Evolutionary conservation across 2,797 vertebrate genomes (phyloP).

Genomic region (Peromyscus aztecus): DNA sequence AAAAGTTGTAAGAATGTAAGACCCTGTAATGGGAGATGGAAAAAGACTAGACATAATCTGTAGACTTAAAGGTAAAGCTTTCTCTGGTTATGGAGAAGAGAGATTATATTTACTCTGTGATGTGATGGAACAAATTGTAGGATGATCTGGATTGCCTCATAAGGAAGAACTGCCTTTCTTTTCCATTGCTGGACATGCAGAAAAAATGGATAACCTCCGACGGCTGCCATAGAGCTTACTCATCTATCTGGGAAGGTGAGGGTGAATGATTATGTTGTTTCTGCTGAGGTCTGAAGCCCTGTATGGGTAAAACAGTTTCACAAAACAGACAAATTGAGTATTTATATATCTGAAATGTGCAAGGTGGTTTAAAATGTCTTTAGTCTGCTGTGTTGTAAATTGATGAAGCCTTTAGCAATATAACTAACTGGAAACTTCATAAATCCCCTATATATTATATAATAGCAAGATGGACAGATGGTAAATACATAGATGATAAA

Average conservation of each 20-base stretch:
- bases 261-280: not conserved
- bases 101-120: not conserved
- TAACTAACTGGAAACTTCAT: not conserved
- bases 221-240: not conserved
- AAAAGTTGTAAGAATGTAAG: not conserved
- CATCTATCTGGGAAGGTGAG: not conserved
- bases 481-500: no score
- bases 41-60: not conserved
- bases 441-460: not conserved
- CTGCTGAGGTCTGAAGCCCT: not conserved
- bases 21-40: not conserved
- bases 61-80: not conserved
- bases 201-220: not conserved
- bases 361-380: not conserved
- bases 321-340: not conserved
- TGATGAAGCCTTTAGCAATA: not conserved
- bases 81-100: not conserved
- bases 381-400: not conserved
- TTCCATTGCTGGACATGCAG: not conserved
- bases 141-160: not conserved
- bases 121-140: not conserved
- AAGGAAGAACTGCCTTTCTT: not conserved
- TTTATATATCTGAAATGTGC: not conserved
- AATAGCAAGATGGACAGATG: not conserved
- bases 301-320: not conserved